Evolutionary conservation across 2,888 invertebrate species (phyloP).

Genomic region (Empis stercorea): DNA sequence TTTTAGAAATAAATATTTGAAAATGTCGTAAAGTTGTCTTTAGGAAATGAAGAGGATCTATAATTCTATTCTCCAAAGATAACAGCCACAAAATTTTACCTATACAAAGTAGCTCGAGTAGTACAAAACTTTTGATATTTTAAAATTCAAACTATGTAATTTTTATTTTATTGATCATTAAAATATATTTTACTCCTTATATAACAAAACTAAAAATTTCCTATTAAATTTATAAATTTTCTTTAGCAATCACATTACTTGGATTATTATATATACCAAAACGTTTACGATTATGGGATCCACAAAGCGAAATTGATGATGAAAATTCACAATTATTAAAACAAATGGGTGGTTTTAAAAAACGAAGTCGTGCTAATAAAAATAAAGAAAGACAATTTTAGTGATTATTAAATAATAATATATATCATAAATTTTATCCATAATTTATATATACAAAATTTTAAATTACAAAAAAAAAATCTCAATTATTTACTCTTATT

Average conservation of each 20-base stretch:
- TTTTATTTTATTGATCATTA: too few relatives aligned
- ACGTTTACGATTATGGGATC: slow-evolving; percentile 52
- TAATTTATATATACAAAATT: not conserved
- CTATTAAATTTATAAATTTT: too few relatives aligned
- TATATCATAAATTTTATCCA: not conserved
- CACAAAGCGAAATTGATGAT: slow-evolving; percentile 49
- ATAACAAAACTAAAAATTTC: too few relatives aligned
- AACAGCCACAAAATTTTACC: too few relatives aligned
- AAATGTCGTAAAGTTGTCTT: too few relatives aligned
- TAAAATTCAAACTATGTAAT: too few relatives aligned
- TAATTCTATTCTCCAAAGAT: too few relatives aligned
- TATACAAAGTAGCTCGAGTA: too few relatives aligned
- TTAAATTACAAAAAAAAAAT: not conserved
- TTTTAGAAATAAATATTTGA: too few relatives aligned
- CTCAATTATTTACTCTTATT: not conserved
- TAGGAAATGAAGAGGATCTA: too few relatives aligned
- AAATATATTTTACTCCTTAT: too few relatives aligned
- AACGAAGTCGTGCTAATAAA: slow-evolving; percentile 28
- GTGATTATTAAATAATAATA: slow-evolving; percentile 1
- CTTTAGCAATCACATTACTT: slow-evolving; percentile 49
- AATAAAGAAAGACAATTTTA: slow-evolving; percentile 2
- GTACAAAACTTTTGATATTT: too few relatives aligned
- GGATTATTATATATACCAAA: slow-evolving; percentile 56
- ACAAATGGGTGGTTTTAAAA: slow-evolving; percentile 50
- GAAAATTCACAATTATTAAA: slow-evolving; percentile 54